These are phyloP conservation scores for Ianthella basta DNA, from an alignment of 37 sponge, comb jelly and placozoan species.

Conservation along the genomic window DNA sequence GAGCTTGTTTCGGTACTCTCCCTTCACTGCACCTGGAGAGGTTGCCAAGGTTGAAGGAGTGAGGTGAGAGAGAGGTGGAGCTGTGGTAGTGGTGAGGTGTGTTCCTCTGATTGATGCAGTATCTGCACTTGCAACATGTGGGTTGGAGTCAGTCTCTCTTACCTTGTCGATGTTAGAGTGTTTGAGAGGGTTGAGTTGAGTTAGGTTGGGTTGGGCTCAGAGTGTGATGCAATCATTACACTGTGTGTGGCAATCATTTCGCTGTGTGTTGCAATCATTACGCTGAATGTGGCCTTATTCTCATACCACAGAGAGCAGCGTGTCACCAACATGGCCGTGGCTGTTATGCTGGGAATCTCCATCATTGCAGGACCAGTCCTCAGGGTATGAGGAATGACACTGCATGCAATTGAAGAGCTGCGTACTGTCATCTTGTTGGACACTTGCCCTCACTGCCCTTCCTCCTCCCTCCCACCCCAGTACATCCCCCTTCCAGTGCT, in stretches of 20 bases:
- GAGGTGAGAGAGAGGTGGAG: slow-evolving; percentile 37
- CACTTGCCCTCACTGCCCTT: background rate
- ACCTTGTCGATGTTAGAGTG: no score
- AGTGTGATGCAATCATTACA: no score
- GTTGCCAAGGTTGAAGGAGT: slow-evolving; percentile 85
- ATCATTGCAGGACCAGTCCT: slow-evolving; percentile 56
- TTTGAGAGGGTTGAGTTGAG: no score
- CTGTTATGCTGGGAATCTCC: slow-evolving; percentile 70
- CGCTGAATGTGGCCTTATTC: no score
- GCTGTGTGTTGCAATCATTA: no score
- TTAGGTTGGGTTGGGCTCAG: no score
- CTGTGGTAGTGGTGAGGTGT: background rate
- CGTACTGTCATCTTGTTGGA: background rate
- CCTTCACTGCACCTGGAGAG: slow-evolving; percentile 75
- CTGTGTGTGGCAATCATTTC: no score
- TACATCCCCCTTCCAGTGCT: slow-evolving; percentile 84
- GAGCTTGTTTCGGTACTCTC: slow-evolving; percentile 59
- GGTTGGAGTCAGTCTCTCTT: no score
- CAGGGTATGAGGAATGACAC: background rate
- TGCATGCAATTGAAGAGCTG: background rate
- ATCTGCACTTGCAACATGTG: background rate
- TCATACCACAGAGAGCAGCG: slow-evolving; percentile 80
- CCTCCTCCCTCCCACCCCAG: background rate
- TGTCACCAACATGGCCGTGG: slow-evolving; percentile 69
- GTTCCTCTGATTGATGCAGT: background rate